Evolutionary conservation across 2,113 vertebrate species (phyloP).

Genomic region (Megaleporinus macrocephalus): DNA sequence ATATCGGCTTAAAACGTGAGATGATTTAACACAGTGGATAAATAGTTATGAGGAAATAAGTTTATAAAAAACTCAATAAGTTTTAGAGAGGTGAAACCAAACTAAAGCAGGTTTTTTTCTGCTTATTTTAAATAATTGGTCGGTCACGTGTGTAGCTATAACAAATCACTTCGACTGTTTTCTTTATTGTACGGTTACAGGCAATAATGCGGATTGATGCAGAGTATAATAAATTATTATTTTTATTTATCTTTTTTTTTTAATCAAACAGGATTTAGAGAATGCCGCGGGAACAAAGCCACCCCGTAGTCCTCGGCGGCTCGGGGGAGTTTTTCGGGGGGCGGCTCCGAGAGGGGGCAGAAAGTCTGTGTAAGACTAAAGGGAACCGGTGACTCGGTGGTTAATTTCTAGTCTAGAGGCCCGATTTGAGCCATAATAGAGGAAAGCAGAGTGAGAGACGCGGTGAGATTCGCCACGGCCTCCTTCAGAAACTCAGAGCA

Average conservation of each 20-base stretch:
- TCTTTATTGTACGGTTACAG: neutral
- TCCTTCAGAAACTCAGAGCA: conserved; percentile 77
- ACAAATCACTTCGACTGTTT: neutral
- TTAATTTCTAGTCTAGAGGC: conserved; percentile 50
- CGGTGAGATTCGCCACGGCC: conserved; percentile 67
- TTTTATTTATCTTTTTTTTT: conserved; percentile 37
- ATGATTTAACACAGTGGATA: neutral
- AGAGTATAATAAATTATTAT: neutral
- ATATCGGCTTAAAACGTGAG: neutral
- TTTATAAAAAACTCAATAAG: too few relatives aligned
- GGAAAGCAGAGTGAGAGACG: conserved; percentile 58
- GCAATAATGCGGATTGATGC: neutral
- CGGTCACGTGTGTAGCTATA: neutral
- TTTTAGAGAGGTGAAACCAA: too few relatives aligned
- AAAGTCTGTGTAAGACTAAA: conserved; percentile 28
- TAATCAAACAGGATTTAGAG: conserved; percentile 49
- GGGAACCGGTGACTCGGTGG: conserved; percentile 44
- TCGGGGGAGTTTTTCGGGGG: conserved; percentile 52
- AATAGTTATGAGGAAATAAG: neutral
- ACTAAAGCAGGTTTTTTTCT: too few relatives aligned
- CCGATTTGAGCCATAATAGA: conserved; percentile 51
- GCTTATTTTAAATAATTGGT: neutral
- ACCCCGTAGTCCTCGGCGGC: conserved; percentile 43
- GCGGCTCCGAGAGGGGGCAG: conserved; percentile 37
- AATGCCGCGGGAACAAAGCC: conserved; percentile 36